phyloP scores from a whole-genome alignment of 2,797 vertebrate species.

The Peromyscus attwateri region DNA sequence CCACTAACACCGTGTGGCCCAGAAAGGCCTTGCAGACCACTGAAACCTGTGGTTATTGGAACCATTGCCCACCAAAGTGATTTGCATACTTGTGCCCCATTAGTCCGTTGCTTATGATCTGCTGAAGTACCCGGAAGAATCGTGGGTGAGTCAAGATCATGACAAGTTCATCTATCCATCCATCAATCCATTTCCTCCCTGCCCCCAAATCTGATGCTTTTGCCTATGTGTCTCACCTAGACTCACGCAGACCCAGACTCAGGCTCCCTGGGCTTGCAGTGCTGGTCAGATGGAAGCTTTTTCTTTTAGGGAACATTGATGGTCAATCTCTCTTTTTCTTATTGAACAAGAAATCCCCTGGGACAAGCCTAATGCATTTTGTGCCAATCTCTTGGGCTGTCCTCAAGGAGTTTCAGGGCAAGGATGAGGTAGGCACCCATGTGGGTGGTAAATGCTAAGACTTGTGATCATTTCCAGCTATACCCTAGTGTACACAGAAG shows the following conservation, averaged over 20 bases:
- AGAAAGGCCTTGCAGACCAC: accelerated
- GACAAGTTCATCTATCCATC: too few relatives aligned
- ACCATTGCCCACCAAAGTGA: accelerated
- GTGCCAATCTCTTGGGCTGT: neutral
- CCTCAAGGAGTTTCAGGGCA: neutral
- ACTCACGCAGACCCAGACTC: accelerated
- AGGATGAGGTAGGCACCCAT: accelerated
- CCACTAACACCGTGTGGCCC: accelerated
- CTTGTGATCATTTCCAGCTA: neutral
- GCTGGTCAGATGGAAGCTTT: neutral
- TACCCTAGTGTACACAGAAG: accelerated
- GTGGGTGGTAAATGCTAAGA: accelerated
- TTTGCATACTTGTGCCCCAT: accelerated
- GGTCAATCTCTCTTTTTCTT: neutral
- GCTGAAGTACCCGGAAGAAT: neutral
- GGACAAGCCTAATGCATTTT: accelerated
- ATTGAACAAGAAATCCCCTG: neutral
- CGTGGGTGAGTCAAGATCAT: accelerated
- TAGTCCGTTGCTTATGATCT: accelerated
- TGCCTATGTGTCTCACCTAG: accelerated
- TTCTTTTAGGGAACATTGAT: neutral
- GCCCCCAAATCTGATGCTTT: too few relatives aligned
- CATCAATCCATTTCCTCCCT: neutral
- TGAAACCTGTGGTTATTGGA: accelerated
- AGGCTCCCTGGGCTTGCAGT: neutral